Evolutionary conservation across 1,140 invertebrate genomes (phyloP).

Genomic region (Adelges cooleyi): DNA sequence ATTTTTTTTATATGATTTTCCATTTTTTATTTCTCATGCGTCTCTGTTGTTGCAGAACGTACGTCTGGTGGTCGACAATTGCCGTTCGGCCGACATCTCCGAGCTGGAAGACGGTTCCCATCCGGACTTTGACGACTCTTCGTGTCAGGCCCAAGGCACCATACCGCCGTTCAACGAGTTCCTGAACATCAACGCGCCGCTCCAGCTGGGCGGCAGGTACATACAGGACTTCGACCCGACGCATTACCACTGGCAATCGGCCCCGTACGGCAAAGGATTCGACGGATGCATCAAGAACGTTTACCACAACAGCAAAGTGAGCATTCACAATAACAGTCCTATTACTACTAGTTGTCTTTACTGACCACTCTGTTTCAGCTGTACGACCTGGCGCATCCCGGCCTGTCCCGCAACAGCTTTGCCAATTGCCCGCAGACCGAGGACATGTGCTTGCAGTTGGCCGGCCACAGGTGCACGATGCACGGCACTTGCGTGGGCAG

Average conservation of each 20-base stretch:
- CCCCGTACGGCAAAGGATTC: conserved; percentile 78
- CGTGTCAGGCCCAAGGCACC: conserved; percentile 74
- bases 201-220: conserved; percentile 85
- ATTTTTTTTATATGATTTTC: background rate
- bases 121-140: conserved; percentile 71
- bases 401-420: conserved; percentile 66
- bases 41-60: conserved; percentile 46
- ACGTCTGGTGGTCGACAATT: conserved; percentile 82
- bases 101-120: conserved; percentile 78
- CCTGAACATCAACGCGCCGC: conserved; percentile 86
- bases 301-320: conserved; percentile 82
- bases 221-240: conserved; percentile 74
- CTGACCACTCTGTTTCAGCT: conserved; percentile 41
- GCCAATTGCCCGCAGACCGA: conserved; percentile 84
- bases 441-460: conserved; percentile 68
- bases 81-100: conserved; percentile 70
- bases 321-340: background rate
- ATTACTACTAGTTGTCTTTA: background rate
- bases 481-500: conserved; percentile 89
- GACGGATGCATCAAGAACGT: conserved; percentile 91
- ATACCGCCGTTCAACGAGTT: conserved; percentile 94
- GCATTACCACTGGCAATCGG: conserved; percentile 73
- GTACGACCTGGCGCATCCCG: conserved; percentile 82
- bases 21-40: background rate
- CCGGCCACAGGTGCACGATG: conserved; percentile 71